phyloP scores from a whole-genome alignment of 1,140 invertebrate species.

The Streblospio benedicti region DNA sequence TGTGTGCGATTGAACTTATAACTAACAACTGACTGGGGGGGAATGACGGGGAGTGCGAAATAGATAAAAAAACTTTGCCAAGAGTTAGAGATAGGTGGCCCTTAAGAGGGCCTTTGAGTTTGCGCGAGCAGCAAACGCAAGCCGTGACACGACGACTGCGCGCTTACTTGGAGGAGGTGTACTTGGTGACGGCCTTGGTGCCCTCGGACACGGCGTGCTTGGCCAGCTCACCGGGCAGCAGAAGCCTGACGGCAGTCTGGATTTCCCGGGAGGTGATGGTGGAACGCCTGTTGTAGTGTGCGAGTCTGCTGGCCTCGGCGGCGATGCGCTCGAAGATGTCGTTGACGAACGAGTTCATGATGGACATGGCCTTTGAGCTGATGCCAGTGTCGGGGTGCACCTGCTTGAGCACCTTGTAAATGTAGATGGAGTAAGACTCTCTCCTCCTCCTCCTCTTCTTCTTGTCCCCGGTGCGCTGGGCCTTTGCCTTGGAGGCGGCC shows the following conservation, averaged over 20 bases:
- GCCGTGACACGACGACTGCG: neutral
- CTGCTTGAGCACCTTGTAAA: conserved; percentile 63
- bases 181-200: conserved; percentile 55
- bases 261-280: conserved; percentile 56
- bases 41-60: no score
- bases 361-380: conserved; percentile 56
- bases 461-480: conserved; percentile 9
- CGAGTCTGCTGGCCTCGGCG: conserved; percentile 38
- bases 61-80: no score
- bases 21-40: no score
- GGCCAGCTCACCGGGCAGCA: conserved; percentile 57
- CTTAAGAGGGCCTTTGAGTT: no score
- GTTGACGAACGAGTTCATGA: conserved; percentile 29
- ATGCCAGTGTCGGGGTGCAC: conserved; percentile 64
- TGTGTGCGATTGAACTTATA: no score
- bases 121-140: no score
- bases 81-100: no score
- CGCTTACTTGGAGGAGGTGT: conserved; percentile 50
- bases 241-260: conserved; percentile 55
- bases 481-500: conserved; percentile 9
- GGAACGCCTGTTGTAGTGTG: conserved; percentile 43
- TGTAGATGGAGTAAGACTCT: conserved; percentile 60
- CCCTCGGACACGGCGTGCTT: conserved; percentile 55
- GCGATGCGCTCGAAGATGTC: conserved; percentile 49
- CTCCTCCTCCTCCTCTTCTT: conserved; percentile 45